Base-by-base conservation (phyloP, 2,888 invertebrate species). In the Ophion ellenae region DNA sequence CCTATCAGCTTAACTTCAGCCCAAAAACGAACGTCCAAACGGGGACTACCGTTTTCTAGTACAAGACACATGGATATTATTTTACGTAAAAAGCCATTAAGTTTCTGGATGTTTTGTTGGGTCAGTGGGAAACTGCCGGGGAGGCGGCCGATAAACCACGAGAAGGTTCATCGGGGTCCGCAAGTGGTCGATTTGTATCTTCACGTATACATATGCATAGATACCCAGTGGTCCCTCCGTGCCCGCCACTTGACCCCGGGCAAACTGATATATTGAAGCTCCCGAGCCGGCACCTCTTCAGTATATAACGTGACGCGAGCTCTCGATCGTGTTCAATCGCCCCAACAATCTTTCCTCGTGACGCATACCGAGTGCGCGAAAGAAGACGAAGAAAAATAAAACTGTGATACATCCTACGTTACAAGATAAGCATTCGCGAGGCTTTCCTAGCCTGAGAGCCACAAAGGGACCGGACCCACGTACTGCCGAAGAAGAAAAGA, bases 251-350 rank as follows among this genome's bases (percentile, higher is more conserved):
- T 76, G 81, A 81, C 81, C 82, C 14, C 20, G 67, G 70, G 3
- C 77, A 73, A 88, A 88, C 83, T 87, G 88, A 91, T 91, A 91
- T 89, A 89, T 88, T 79, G 59, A 81, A 67, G 76, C 17, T 70
- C 67, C 66, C 67, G 36, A 74, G 73, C 83, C 81, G 83, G 69
- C 81, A 75, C 69, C 64, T 53, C 28, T 81, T 81, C 83, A 83
- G 83, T 53, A 53, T 86, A 45, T 59, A 80, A 81, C 86, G 83
- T 64, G 47, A 80, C 59, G 64, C 59, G 71, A 67, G 59, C 77
- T 81, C 80, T 67, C 53, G 32, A 77, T 59, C 66, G 14, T 53
- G 53, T 83, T 63, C 66, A 14, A 75, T 36, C 45, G 36, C n/a
- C 53, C n/a, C 32, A n/a, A 53, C 45, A 66, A 66, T 32, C 47